Evolutionary conservation across 2,797 vertebrate species (phyloP), one percentile per base, ranked within the genome.

Genomic region (Rhyacichthys aspro): DNA sequence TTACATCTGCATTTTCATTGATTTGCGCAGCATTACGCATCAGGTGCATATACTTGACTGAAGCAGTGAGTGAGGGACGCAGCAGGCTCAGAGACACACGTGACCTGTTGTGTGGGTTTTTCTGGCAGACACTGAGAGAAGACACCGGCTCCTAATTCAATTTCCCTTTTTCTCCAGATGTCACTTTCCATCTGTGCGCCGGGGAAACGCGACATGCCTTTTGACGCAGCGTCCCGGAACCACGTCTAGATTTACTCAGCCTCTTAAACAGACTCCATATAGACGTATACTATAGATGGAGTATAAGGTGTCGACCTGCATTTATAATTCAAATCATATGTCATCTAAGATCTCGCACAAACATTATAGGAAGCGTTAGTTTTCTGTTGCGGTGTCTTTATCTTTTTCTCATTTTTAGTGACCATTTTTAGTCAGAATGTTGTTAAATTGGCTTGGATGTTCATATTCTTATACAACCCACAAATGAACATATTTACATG

Each of bases 111-210:
- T 60, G 56, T 14, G 18, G 0, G 60, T 62, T 68, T 45, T 44
- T 3, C 8, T 45, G 53, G 50, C 61, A 84, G 67, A 76, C 75
- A 70, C 54, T 52, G 78, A 90, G 88, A 91, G 86, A 91, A 89
- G 83, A 90, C 90, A 90, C 80, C 75, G 83, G 78, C 63, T 72
- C 67, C 88, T 95, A 96, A 96, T 95, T 93, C 67, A 94, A 95
- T 97, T 91, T 1, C 7, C 78, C 37, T 70, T 82, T 88, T 90
- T 92, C 89, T 87, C 93, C 95, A 95, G 94, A 96, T 96, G 95
- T 95, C 95, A 95, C 93, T 92, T 92, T 94, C 94, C 94, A 96
- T 96, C 95, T 96, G 94, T 91, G 93, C 88, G 84, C 88, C 0
- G 88, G 91, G 92, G 91, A 88, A 93, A 93, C 79, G 83, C 58